Evolutionary conservation across 2,113 vertebrate species (phyloP), one percentile per base, ranked within the genome.

Genomic region (Furnarius figulus): DNA sequence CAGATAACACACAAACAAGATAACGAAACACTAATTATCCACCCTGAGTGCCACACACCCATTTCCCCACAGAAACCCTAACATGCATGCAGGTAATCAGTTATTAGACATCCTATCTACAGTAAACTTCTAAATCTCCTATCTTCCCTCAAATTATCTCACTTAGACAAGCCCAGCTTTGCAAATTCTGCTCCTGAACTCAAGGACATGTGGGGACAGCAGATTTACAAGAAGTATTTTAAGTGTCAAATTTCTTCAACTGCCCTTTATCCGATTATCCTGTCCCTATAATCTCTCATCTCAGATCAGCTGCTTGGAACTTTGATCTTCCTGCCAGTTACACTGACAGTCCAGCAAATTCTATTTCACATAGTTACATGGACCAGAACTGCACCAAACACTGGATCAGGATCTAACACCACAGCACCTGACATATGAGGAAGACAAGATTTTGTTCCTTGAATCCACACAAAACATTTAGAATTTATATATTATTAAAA

Each of bases 241-340:
- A 91, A 95, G 92, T 89, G 68, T 94, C 92, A 87, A 90, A 94
- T 94, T 96, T 93, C 92, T 94, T 75, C 92, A 90, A 68, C 56
- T 65, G 85, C 86, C 83, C 56, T 92, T 97, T 90, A 96, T 96
- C 80, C 61, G 46, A 97, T 97, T 97, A 96, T 95, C 73, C 88
- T n/a, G 15, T 70, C 73, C 44, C 73, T 56, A 13, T 93, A 93
- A 96, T 95, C 96, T 89, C 86, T 30, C 83, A 52, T 67, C 61
- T 33, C 72, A 92, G 70, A 96, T 96, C 96, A 97, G 93, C 86
- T 96, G 96, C 91, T 42, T 84, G 44, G n/a, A 85, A 82, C 95
- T 96, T 96, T 96, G 96, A 96, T 96, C 93, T 93, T 62, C 76
- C 73, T 93, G 95, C 90, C 95, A 96, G 61, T 72, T 86, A 30